Conservation (phyloP, 92 coral and sea anemone genomes). For the Parazoanthus atlanticus region DNA sequence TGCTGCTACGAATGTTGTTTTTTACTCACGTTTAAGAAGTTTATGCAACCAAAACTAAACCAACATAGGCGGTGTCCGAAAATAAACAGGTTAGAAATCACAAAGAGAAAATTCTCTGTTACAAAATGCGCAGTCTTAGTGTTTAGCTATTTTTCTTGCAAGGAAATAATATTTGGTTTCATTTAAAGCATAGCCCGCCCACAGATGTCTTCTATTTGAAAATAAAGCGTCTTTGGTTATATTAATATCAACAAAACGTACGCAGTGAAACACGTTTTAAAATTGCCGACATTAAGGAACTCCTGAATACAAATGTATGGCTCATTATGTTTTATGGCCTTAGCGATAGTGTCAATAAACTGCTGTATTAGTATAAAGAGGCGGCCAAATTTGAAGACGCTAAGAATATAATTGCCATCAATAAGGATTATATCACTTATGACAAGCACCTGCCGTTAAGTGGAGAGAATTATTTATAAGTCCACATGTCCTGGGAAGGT, state of each 20-base stretch:
- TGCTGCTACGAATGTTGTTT: background rate
- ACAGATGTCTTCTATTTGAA: background rate
- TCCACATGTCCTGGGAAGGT: background rate
- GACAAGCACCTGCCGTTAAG: background rate
- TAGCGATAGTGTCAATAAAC: background rate
- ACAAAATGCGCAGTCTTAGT: background rate
- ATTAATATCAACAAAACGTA: background rate
- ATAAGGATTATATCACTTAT: background rate
- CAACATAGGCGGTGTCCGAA: background rate
- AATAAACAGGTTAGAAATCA: background rate
- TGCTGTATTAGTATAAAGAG: background rate
- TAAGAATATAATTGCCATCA: background rate
- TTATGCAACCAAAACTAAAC: background rate
- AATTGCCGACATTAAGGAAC: background rate
- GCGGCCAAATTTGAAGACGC: background rate
- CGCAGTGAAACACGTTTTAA: background rate
- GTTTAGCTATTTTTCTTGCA: background rate
- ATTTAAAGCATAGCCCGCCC: background rate
- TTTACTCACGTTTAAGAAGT: background rate
- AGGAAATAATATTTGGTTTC: background rate
- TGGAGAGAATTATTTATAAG: background rate
- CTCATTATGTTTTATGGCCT: background rate
- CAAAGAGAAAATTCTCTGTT: background rate
- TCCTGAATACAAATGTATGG: no score
- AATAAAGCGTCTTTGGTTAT: background rate